Conservation (phyloP, 2,888 invertebrate genomes). For the Dynastes hyllus region DNA sequence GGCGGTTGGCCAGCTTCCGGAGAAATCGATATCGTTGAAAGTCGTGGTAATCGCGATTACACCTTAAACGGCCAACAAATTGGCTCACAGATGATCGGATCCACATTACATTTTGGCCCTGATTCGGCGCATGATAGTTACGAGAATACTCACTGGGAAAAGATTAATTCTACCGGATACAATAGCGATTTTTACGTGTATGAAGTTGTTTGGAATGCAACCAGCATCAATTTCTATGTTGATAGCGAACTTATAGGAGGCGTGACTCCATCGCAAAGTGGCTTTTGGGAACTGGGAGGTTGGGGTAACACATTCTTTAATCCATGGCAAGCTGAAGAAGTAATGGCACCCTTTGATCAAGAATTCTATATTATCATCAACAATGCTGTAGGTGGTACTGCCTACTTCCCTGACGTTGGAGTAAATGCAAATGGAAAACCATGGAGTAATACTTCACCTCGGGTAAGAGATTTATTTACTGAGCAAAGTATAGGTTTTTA, state of each 20-base stretch:
- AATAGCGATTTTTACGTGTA: conserved; percentile 78
- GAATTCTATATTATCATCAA: conserved; percentile 80
- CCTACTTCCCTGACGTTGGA: conserved; percentile 79
- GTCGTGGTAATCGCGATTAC: conserved; percentile 76
- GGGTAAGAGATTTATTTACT: conserved; percentile 66
- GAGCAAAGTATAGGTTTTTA: not conserved
- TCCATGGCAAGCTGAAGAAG: conserved; percentile 74
- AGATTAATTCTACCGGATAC: conserved; percentile 69
- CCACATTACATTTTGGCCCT: conserved; percentile 82
- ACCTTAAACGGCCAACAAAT: conserved; percentile 72
- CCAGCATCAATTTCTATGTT: conserved; percentile 72
- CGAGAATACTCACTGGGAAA: conserved; percentile 72
- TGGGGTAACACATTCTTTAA: conserved; percentile 73
- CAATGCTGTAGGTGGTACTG: conserved; percentile 79
- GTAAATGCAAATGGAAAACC: conserved; percentile 75
- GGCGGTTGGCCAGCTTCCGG: conserved; percentile 83
- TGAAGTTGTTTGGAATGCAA: conserved; percentile 79
- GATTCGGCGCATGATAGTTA: conserved; percentile 74
- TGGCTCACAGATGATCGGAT: conserved; percentile 75
- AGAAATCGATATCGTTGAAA: conserved; percentile 82
- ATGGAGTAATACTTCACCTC: conserved; percentile 75
- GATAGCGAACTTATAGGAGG: conserved; percentile 74
- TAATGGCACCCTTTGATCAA: conserved; percentile 81
- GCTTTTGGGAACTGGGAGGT: conserved; percentile 80
- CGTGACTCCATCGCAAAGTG: conserved; percentile 73